Evolutionary conservation across 2,113 vertebrate genomes (phyloP), one percentile per base, ranked within the genome.

Genomic region (Rallus limicola): DNA sequence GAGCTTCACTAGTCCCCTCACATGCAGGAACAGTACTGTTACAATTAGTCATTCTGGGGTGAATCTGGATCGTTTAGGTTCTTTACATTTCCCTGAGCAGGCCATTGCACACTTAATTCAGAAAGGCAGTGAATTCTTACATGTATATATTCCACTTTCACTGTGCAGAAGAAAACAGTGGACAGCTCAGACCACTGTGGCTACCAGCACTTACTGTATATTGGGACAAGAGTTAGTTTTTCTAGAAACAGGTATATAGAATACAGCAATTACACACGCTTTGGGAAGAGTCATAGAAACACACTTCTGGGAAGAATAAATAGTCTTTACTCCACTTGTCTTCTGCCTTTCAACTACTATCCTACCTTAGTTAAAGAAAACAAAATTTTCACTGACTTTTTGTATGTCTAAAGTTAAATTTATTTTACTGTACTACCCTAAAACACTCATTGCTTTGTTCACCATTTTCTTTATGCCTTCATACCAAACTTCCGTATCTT

Each of bases 71-170:
- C 67, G 46, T 74, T 90, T 87, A 48, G 82, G 68, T n/a, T n/a
- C n/a, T 95, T 96, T 89, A 82, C 60, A 70, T 94, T 91, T 86
- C 83, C 87, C 90, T 90, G 71, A 97, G 74, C 68, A 90, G 93
- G 82, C 85, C 91, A 79, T 46, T 80, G 80, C 75, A 85, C 0
- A 0, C 77, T 82, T 59, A 90, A 92, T 92, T 90, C 40, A 59
- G 62, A 87, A 95, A 93, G 87, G 64, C 75, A 80, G 72, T 50
- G 75, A 91, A 72, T 80, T 79, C 58, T 95, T 88, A 64, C 68
- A 82, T 3, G n/a, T 59, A 55, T 40, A 59, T 40, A 85, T 87
- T 87, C 50, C 34, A 40, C 34, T 34, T 62, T 88, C 75, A 65
- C 55, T 11, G 31, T 60, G 63, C 44, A 91, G 63, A 79, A 78